Evolutionary conservation across 1,140 invertebrate species (phyloP).

Genomic region (Paraescarpia echinospica): DNA sequence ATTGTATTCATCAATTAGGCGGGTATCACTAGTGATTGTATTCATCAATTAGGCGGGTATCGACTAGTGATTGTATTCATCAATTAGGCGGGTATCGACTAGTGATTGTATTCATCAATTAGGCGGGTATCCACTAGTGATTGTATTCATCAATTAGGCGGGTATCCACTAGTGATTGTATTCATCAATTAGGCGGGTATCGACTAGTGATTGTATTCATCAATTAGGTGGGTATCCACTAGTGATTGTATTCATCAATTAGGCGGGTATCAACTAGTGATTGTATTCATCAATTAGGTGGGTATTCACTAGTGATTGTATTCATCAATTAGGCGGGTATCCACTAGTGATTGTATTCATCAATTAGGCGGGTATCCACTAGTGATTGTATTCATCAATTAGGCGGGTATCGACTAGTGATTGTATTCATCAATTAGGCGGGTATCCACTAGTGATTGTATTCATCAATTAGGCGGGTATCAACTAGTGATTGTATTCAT

Average conservation of each 20-base stretch:
- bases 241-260: neutral
- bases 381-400: neutral
- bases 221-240: neutral
- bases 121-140: neutral
- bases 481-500: neutral
- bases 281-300: neutral
- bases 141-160: neutral
- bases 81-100: neutral
- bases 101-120: neutral
- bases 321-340: neutral
- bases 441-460: neutral
- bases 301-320: neutral
- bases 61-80: neutral
- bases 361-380: neutral
- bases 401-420: neutral
- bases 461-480: neutral
- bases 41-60: neutral
- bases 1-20: conserved; percentile 5
- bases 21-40: neutral
- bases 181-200: neutral
- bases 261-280: neutral
- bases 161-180: neutral
- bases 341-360: neutral
- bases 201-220: neutral
- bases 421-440: neutral